Evolutionary conservation across 2,888 invertebrate genomes (phyloP), one percentile per base, ranked within the genome.

Genomic region (Dysmachus trigonus): DNA sequence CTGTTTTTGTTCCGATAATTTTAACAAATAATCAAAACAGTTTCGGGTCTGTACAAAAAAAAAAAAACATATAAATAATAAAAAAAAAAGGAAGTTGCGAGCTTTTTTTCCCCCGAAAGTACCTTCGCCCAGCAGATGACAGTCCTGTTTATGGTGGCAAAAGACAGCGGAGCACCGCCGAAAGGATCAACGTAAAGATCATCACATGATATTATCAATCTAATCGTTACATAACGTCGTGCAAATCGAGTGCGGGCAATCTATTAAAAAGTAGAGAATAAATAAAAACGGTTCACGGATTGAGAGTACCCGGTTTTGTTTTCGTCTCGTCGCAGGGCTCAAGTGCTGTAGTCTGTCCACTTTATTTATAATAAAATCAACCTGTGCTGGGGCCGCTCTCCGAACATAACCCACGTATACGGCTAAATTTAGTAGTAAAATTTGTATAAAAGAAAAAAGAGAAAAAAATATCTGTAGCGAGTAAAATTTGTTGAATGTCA

Each of bases 341-440:
- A 47, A n/a, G 73, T 31, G 33, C 73, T 15, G n/a, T n/a, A 73
- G n/a, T 47, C 47, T 47, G 47, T 47, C 47, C 47, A 47, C n/a
- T n/a, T 47, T 13, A n/a, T 15, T n/a, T n/a, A n/a, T n/a, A n/a
- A n/a, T n/a, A n/a, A n/a, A 18, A 6, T n/a, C 10, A 10, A 62
- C 10, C 62, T 22, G 62, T 62, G 62, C 62, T 62, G 62, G 27
- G 62, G 35, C 33, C 62, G 53, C 53, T 53, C 53, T 33, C 35
- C 31, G 31, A 74, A 85, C 71, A 85, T 18, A 74, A 86, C 71
- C 79, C 79, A 74, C 73, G 79, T 87, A 83, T 74, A 86, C 83
- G 83, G 86, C 87, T 87, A 88, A 86, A 84, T 18, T 87, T 35
- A 84, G 87, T 86, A 79, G 76, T 86, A 83, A 81, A 62, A 62